Conservation (phyloP, 2,888 invertebrate species). For the Theodoxus fluviatilis region DNA sequence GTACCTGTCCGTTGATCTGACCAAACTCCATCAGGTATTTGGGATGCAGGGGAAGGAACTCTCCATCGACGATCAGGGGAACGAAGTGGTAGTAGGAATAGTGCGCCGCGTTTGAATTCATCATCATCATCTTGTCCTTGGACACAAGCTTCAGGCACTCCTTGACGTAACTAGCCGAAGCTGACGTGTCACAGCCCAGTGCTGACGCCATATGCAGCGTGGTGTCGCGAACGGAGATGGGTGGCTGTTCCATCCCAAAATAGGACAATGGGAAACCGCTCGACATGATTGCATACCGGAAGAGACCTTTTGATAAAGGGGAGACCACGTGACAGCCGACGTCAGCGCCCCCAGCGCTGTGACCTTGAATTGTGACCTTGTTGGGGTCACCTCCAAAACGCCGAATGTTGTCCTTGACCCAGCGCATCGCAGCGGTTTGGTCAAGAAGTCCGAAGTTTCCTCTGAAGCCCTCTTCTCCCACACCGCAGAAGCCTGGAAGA, state of each 20-base stretch:
- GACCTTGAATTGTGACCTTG: slow-evolving; percentile 33
- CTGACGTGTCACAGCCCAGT: slow-evolving; percentile 20
- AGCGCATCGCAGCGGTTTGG: slow-evolving; percentile 25
- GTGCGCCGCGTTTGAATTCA: slow-evolving; percentile 6
- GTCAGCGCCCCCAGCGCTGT: slow-evolving; percentile 32
- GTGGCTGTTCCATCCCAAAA: slow-evolving; percentile 35
- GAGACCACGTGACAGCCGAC: slow-evolving; percentile 29
- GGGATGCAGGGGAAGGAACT: too few relatives aligned
- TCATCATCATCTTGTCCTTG: slow-evolving; percentile 19
- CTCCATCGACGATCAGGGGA: too few relatives aligned
- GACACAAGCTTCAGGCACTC: slow-evolving; percentile 26
- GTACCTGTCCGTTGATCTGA: too few relatives aligned
- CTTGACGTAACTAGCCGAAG: slow-evolving; percentile 15
- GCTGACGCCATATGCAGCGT: slow-evolving; percentile 11
- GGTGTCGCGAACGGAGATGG: slow-evolving; percentile 12
- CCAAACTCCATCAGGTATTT: too few relatives aligned
- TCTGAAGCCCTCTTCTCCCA: slow-evolving; percentile 15
- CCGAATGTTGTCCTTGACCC: slow-evolving; percentile 30
- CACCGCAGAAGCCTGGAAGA: slow-evolving; percentile 28
- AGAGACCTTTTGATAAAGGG: slow-evolving; percentile 29
- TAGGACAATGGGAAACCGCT: slow-evolving; percentile 39
- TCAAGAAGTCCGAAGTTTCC: slow-evolving; percentile 31
- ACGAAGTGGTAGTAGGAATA: not conserved
- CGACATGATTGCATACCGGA: slow-evolving; percentile 28
- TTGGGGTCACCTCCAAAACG: slow-evolving; percentile 30